A percentile compares a stretch with the other conserved stretches of the same genome.
Evolutionary conservation across 1,140 invertebrate species (phyloP).

Genomic region (Papilio dardanus): DNA sequence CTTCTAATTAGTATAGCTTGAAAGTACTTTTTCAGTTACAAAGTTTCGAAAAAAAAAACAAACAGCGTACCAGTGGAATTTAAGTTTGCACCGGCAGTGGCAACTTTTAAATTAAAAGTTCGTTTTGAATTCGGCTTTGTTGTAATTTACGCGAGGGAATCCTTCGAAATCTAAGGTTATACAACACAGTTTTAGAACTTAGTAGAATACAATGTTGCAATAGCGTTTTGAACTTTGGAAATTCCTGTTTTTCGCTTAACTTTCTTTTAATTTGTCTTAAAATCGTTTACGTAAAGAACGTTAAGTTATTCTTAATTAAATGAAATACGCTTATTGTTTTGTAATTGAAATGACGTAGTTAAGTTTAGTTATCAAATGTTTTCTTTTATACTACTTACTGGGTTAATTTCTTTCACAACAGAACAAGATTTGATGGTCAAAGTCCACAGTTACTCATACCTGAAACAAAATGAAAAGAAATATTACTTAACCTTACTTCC

Average conservation of each 20-base stretch:
- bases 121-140: slow-evolving; percentile 14
- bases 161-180: neutral
- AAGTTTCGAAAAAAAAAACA: slow-evolving; percentile 22
- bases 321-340: neutral
- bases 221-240: neutral
- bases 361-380: neutral
- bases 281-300: slow-evolving; percentile 6
- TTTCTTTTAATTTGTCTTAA: neutral
- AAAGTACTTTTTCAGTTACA: slow-evolving; percentile 12
- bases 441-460: no score
- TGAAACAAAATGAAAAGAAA: neutral
- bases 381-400: neutral
- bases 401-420: neutral
- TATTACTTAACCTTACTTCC: neutral
- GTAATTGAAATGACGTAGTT: neutral
- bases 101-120: slow-evolving; percentile 35
- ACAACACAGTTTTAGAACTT: neutral
- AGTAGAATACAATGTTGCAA: neutral
- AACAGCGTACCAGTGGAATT: slow-evolving; percentile 11
- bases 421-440: no score
- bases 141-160: slow-evolving; percentile 16
- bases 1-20: slow-evolving; percentile 21
- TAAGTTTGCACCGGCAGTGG: slow-evolving; percentile 7
- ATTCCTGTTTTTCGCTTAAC: neutral
- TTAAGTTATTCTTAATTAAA: neutral